Percentiles rank a stretch among this genome's conserved stretches.
phyloP scores from a whole-genome alignment of 2,113 vertebrate genomes.

The Ochotona curzoniae region DNA sequence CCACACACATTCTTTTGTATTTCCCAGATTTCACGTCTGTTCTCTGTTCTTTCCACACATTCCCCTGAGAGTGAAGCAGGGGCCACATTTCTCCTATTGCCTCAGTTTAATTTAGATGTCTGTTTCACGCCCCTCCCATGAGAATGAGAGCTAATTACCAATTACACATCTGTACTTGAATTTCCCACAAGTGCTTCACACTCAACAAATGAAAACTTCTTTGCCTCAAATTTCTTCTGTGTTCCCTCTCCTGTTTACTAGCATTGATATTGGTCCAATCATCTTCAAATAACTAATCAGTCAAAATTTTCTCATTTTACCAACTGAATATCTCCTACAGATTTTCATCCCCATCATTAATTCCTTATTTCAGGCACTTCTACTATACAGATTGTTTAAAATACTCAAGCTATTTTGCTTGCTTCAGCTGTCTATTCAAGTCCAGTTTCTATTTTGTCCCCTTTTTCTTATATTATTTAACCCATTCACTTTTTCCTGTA shows the following conservation, averaged over 20 bases:
- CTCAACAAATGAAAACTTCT: background rate
- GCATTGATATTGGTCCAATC: background rate
- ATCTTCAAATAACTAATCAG: background rate
- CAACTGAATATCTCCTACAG: background rate
- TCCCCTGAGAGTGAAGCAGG: background rate
- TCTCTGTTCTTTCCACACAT: background rate
- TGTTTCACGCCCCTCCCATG: background rate
- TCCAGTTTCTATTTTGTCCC: background rate
- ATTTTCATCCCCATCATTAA: background rate
- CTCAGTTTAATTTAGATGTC: background rate
- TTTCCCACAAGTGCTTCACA: background rate
- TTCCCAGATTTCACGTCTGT: background rate
- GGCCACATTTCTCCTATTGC: background rate
- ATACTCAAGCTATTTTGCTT: background rate
- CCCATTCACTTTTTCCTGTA: background rate
- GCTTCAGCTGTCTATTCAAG: background rate
- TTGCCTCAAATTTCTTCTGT: background rate
- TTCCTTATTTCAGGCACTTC: background rate
- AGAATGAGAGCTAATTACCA: background rate
- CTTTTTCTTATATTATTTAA: background rate
- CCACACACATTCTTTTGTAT: background rate
- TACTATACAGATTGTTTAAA: background rate
- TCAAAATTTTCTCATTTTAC: background rate
- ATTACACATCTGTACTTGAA: too few species aligned
- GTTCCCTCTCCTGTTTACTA: background rate